phyloP scores from a whole-genome alignment of 1,140 invertebrate species.

The Dendroctonus ponderosae region DNA sequence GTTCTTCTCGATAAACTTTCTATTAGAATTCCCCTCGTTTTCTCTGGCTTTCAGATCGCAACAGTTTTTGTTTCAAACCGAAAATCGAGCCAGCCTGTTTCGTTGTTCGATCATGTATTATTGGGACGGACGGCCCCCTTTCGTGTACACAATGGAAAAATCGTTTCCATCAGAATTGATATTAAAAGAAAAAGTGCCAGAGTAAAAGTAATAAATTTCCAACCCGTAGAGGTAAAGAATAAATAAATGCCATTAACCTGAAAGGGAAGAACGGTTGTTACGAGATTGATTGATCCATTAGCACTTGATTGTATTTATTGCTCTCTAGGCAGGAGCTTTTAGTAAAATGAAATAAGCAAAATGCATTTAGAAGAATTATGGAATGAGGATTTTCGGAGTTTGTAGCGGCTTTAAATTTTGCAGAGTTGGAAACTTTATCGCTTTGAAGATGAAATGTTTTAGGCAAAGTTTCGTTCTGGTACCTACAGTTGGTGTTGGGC shows the following conservation, averaged over 20 bases:
- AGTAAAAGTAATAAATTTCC: slow-evolving; percentile 12
- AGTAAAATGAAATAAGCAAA: slow-evolving; percentile 25
- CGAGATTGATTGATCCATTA: slow-evolving; percentile 28
- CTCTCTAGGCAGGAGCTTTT: slow-evolving; percentile 15
- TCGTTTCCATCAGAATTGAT: slow-evolving; percentile 1
- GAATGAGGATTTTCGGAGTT: not conserved
- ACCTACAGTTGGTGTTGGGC: too few species aligned
- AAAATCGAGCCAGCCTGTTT: too few species aligned
- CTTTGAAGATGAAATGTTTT: too few species aligned
- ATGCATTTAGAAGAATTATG: not conserved
- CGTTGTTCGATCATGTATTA: too few species aligned
- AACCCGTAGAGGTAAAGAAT: slow-evolving; percentile 15
- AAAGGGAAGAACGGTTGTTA: slow-evolving; percentile 17
- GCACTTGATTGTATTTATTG: slow-evolving; percentile 21
- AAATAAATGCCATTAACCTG: slow-evolving; percentile 24
- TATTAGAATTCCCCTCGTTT: too few species aligned
- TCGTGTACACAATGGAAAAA: slow-evolving; percentile 3
- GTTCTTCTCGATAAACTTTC: too few species aligned
- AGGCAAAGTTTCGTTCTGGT: too few species aligned
- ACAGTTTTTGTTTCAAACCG: too few species aligned
- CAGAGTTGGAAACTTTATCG: too few species aligned
- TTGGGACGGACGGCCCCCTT: too few species aligned
- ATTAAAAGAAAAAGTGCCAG: not conserved
- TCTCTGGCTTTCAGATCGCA: too few species aligned
- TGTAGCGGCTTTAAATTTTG: too few species aligned